Percentiles rank a stretch among this genome's conserved stretches.
Conservation (phyloP, 2,113 vertebrate species). For the Calypte anna region DNA sequence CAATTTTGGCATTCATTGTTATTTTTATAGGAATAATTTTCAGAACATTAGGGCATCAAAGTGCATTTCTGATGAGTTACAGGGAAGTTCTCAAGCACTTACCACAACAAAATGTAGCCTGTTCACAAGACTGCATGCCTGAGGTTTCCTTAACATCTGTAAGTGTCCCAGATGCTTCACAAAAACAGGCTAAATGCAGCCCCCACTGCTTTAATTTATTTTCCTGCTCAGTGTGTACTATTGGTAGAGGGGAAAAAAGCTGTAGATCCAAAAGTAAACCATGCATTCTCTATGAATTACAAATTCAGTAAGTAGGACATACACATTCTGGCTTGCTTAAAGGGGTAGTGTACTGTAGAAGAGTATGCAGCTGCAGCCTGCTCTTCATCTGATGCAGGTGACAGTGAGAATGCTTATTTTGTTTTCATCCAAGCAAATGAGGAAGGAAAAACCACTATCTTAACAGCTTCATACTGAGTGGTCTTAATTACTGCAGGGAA, state of each 20-base stretch:
- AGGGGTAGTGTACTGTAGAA: not conserved
- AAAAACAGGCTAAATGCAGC: not conserved
- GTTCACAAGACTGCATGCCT: not conserved
- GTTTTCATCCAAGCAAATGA: not conserved
- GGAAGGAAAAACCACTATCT: not conserved
- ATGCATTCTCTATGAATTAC: not conserved
- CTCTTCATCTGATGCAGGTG: not conserved
- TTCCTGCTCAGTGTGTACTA: not conserved
- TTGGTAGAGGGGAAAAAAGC: not conserved
- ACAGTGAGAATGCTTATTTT: not conserved
- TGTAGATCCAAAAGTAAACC: not conserved
- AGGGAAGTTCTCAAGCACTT: not conserved
- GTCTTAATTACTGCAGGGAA: not conserved
- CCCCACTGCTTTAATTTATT: not conserved
- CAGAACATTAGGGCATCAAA: not conserved
- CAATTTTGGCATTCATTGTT: not conserved
- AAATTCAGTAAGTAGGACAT: not conserved
- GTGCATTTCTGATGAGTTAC: not conserved
- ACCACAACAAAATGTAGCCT: not conserved
- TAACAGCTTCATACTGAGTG: not conserved
- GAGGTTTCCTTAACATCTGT: not conserved
- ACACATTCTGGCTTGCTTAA: not conserved
- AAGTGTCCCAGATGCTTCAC: not conserved
- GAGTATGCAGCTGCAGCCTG: not conserved
- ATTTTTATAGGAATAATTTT: conserved; percentile 8